Evolutionary conservation across 2,888 invertebrate genomes (phyloP), one percentile per base, ranked within the genome.

Genomic region (Mesorhabditis spiculigera): DNA sequence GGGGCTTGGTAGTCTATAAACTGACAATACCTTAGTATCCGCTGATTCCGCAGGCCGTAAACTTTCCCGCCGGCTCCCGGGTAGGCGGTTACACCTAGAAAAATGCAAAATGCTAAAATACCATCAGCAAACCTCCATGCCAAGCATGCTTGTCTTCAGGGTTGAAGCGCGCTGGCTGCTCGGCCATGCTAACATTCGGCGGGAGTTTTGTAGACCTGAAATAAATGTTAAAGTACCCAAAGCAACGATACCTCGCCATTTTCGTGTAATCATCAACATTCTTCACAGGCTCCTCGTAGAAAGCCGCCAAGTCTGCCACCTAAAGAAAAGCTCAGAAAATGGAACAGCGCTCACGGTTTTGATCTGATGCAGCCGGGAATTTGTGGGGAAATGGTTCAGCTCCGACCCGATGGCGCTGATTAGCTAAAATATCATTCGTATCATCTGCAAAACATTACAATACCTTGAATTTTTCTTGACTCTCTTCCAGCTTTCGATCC

Each of bases 11-110:
- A 28, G 28, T 28, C 28, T 28, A 28, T 28, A 28, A 28, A 28
- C 28, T 28, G 28, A 28, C 28, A 28, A 28, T n/a, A 50, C 58
- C 58, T 50, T 13, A 78, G 73, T 1, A 85, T 66, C 16, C 85
- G 75, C 67, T 84, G 79, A 68, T 83, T 83, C 8, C 85, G 75
- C 45, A 84, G 68, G 4, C 80, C 76, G 5, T 81, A 61, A 28
- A 85, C 81, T 42, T 80, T 67, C 50, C 85, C 85, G 4, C 82
- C 81, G 28, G 73, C 71, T 45, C 85, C 85, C 4, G 85, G 85
- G 70, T 78, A 83, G 2, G 84, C 85, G 5, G 84, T 85, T 5
- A 85, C 73, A 42, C 85, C 81, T 82, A 45, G 63, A 70, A 63
- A 68, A 42, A 13, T 16, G 16, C 5, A 8, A 67, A 45, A 45